These are phyloP conservation scores for Trissolcus brochymenae DNA, from an alignment of 2,888 invertebrate genomes.

Conservation along the genomic window DNA sequence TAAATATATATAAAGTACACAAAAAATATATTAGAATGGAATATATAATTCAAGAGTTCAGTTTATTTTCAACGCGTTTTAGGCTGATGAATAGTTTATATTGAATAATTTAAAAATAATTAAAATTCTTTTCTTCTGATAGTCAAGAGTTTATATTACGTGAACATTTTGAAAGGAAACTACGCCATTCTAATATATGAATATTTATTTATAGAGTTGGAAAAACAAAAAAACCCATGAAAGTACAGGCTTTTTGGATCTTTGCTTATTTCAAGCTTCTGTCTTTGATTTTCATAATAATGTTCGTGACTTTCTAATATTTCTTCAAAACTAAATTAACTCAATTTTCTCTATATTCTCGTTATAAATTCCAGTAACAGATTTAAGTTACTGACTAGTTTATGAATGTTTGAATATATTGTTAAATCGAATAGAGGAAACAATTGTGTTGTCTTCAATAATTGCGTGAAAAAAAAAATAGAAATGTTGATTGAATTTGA, in stretches of 20 bases:
- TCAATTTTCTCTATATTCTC: no score
- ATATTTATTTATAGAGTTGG: constrained; percentile 67
- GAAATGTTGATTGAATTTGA: no score
- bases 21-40: constrained; percentile 52
- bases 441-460: no score
- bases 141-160: neutral
- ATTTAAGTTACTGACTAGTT: neutral
- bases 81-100: neutral
- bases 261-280: neutral
- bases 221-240: constrained; percentile 74
- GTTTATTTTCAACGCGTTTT: neutral
- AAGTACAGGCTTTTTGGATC: constrained; percentile 73
- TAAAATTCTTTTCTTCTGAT: no score
- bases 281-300: neutral
- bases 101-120: no score
- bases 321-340: no score
- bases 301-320: no score
- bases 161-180: neutral
- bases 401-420: neutral
- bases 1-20: constrained; percentile 60
- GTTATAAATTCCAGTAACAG: neutral
- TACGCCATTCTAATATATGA: constrained; percentile 20
- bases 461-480: no score
- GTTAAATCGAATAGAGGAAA: no score
- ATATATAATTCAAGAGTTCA: neutral